These are phyloP conservation scores for Popillia japonica DNA, from an alignment of 1,140 invertebrate genomes.

Conservation along the genomic window DNA sequence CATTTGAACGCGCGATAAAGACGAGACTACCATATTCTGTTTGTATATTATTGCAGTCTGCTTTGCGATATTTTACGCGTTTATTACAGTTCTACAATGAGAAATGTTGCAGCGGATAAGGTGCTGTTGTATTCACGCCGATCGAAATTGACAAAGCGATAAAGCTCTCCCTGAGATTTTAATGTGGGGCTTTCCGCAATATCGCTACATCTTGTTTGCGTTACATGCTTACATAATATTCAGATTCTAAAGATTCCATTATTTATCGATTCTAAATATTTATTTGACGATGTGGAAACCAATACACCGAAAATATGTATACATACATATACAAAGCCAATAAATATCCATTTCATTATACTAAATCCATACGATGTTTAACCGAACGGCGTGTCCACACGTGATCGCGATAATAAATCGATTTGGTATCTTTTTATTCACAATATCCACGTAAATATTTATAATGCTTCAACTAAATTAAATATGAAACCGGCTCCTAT, in stretches of 20 bases:
- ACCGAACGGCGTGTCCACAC: neutral
- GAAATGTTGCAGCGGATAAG: neutral
- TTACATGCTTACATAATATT: neutral
- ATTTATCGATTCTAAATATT: neutral
- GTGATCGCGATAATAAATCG: neutral
- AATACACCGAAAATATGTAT: neutral
- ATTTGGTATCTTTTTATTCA: neutral
- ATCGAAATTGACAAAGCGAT: no score
- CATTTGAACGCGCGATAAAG: neutral
- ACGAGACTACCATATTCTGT: neutral
- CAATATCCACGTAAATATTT: conserved; percentile 15
- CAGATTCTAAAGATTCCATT: neutral
- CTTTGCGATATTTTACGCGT: neutral
- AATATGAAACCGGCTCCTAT: conserved; percentile 7
- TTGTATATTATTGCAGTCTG: neutral
- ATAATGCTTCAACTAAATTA: conserved; percentile 12
- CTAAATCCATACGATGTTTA: neutral
- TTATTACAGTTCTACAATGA: neutral
- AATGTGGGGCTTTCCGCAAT: no score
- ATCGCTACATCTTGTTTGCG: no score
- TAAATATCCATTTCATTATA: conserved; percentile 7
- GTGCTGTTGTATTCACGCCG: no score
- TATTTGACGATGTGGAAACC: neutral
- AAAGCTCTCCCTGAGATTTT: no score
- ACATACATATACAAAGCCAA: neutral